A percentile compares a stretch with the other conserved stretches of the same genome.
Conservation (phyloP, 1,140 invertebrate genomes). For the Neotoxoptera formosana region DNA sequence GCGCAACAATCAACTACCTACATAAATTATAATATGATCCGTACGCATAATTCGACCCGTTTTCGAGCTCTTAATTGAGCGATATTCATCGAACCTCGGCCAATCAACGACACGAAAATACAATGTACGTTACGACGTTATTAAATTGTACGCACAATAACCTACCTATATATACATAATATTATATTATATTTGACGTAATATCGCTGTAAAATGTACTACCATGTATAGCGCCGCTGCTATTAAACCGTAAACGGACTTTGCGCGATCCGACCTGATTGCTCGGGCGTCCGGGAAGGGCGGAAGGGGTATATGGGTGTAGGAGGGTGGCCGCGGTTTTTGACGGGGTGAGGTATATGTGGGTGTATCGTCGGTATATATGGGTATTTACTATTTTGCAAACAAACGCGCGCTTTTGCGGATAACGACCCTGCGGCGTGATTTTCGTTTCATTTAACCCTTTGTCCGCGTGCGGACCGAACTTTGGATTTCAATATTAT, state of each 20-base stretch:
- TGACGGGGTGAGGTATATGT: neutral
- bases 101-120: neutral
- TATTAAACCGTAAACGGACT: neutral
- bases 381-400: neutral
- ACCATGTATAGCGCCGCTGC: too few species aligned
- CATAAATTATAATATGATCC: too few species aligned
- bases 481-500: neutral
- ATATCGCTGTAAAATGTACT: neutral
- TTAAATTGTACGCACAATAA: neutral
- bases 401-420: neutral
- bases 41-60: neutral
- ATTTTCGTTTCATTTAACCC: slow-evolving; percentile 45
- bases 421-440: neutral
- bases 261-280: neutral
- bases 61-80: neutral
- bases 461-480: slow-evolving; percentile 8
- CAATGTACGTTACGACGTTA: neutral
- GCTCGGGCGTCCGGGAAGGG: neutral
- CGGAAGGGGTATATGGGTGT: too few species aligned
- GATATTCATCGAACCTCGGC: neutral
- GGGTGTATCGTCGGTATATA: too few species aligned
- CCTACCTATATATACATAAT: too few species aligned
- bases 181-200: neutral
- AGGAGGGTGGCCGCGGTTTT: too few species aligned
- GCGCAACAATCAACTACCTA: neutral